Percentiles rank a stretch among this genome's conserved stretches.
Evolutionary conservation across 1,140 invertebrate species (phyloP).

Genomic region (Diabrotica virgifera): DNA sequence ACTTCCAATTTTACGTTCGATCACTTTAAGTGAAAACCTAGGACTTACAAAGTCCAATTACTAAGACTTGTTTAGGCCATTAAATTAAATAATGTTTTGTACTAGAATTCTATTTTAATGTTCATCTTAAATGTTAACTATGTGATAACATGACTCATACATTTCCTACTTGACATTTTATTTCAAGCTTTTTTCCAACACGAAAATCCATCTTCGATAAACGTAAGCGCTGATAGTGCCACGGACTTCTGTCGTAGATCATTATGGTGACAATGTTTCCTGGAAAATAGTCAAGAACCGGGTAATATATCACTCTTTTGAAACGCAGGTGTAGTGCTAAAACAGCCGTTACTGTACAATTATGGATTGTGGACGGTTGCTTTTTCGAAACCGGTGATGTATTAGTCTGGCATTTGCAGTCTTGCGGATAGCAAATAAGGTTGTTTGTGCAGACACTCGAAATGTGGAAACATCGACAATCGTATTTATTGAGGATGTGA

Average conservation of each 20-base stretch:
- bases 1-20: too few species aligned
- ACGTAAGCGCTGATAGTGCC: conserved; percentile 22
- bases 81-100: too few species aligned
- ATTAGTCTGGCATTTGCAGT: not conserved
- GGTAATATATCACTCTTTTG: not conserved
- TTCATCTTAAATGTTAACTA: too few species aligned
- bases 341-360: conserved; percentile 2
- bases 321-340: conserved; percentile 6
- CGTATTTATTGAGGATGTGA: too few species aligned
- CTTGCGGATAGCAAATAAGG: not conserved
- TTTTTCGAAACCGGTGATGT: not conserved
- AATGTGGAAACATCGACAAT: too few species aligned
- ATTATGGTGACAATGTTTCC: conserved; percentile 21
- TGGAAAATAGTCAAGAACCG: conserved; percentile 14
- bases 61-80: too few species aligned
- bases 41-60: too few species aligned
- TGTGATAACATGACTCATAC: too few species aligned
- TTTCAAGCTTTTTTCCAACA: not conserved
- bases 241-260: conserved; percentile 22
- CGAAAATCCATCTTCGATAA: conserved; percentile 14
- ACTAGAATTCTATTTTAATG: too few species aligned
- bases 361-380: not conserved
- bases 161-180: not conserved
- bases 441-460: too few species aligned
- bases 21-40: too few species aligned